Evolutionary conservation across 2,888 invertebrate genomes (phyloP).

Genomic region (Hypselothyrea guttata): DNA sequence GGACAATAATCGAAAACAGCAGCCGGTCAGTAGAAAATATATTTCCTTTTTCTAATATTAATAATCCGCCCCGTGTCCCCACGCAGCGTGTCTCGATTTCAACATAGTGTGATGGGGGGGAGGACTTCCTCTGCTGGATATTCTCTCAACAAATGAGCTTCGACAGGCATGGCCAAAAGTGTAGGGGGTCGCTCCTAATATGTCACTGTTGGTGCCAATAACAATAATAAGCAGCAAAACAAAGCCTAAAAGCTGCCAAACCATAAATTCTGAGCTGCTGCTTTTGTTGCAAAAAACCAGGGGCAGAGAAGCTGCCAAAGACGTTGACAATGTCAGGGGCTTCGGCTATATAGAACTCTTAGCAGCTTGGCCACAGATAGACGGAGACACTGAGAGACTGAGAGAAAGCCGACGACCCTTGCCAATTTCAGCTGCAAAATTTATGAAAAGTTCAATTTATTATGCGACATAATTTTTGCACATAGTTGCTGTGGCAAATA

Average conservation of each 20-base stretch:
- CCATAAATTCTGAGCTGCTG: constrained; percentile 68
- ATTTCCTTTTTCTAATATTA: constrained; percentile 72
- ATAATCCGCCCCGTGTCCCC: constrained; percentile 73
- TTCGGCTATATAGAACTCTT: constrained; percentile 19
- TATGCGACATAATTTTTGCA: constrained; percentile 67
- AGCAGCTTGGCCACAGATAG: background rate
- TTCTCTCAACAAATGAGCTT: constrained; percentile 63
- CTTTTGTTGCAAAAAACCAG: constrained; percentile 12
- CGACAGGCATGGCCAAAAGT: constrained; percentile 45
- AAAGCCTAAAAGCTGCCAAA: constrained; percentile 74
- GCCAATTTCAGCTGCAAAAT: constrained; percentile 71
- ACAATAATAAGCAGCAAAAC: constrained; percentile 78
- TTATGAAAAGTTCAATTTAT: constrained; percentile 77
- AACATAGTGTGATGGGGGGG: background rate
- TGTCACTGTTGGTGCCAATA: constrained; percentile 79
- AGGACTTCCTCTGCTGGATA: constrained; percentile 6
- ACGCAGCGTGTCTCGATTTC: constrained; percentile 46
- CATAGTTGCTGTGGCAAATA: constrained; percentile 49
- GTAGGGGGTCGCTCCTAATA: constrained; percentile 57
- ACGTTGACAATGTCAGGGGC: constrained; percentile 66
- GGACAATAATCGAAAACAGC: constrained; percentile 76
- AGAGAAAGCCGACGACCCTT: constrained; percentile 40
- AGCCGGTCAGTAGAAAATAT: constrained; percentile 77
- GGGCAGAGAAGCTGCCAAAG: constrained; percentile 1
- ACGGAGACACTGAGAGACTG: background rate